Base-by-base conservation (phyloP, 2,888 invertebrate genomes). In the Incurvaria masculella region DNA sequence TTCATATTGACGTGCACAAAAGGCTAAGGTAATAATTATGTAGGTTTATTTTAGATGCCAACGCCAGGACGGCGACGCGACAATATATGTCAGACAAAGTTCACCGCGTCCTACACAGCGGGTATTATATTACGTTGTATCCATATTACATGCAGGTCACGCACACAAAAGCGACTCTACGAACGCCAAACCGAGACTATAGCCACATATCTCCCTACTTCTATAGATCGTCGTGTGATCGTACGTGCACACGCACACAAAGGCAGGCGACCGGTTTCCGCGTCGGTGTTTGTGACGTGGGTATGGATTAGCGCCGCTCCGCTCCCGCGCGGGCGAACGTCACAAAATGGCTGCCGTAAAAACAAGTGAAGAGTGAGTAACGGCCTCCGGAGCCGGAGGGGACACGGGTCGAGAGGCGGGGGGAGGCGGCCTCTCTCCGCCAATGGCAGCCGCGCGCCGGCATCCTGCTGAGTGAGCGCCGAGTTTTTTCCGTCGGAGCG, bases 361-460 rank as follows among this genome's bases (percentile, higher is more conserved):
- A 76, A 70, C 78, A 75, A 78, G 76, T 74, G 76, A 78, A 78
- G 69, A 74, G 78, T 75, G 78, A 76, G 78, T 78, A 74, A 78
- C 72, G 68, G 72, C 64, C 67, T 64, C 33, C 27, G 39, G 41
- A 42, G 56, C 57, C 59, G 54, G 59, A 57, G 61, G 60, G 61
- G 54, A 53, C 58, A 57, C 51, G 56, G 52, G 51, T 55, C 46
- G 52, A 53, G 56, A 55, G 55, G 55, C 57, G 57, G 57, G 8
- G 57, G 58, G 60, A 60, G 58, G 59, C 49, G 56, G 52, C 45
- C 49, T 52, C 47, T 52, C 57, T 59, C 65, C 63, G 62, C 78
- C 78, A 78, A 78, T 78, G 58, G 70, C 44, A 44, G 48, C 66
- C 18, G 41, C 21, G 6, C 21, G 8, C 33, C 33, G 6, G 33